Conservation (phyloP, 1,140 invertebrate genomes). For the Araneus ventricosus region DNA sequence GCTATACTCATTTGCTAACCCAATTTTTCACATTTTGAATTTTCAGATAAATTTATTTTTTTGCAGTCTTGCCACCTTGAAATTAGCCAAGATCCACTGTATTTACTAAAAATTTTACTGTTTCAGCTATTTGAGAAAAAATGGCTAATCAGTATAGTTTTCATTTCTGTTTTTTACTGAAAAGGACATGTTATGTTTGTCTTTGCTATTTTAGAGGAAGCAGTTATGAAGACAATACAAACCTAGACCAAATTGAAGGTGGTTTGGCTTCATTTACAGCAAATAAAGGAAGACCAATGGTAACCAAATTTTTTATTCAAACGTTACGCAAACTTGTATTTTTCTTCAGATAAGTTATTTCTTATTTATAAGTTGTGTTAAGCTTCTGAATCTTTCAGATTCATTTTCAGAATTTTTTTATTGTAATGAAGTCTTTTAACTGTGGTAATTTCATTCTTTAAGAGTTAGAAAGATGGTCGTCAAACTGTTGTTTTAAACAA, state of each 20-base stretch:
- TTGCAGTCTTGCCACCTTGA: no score
- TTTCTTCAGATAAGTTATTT: neutral
- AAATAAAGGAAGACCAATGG: conserved; percentile 51
- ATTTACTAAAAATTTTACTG: no score
- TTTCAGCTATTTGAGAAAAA: no score
- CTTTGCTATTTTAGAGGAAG: conserved; percentile 83
- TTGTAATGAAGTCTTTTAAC: no score
- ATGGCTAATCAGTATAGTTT: neutral
- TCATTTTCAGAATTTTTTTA: no score
- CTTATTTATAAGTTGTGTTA: neutral
- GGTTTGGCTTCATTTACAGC: conserved; percentile 70
- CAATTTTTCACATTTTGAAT: no score
- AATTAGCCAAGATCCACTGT: no score
- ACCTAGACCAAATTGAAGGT: conserved; percentile 84
- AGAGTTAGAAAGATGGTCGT: no score
- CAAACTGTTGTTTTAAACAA: no score
- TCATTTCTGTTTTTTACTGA: neutral
- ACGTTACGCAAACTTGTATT: neutral
- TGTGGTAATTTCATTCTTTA: no score
- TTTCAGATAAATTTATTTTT: no score
- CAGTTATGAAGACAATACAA: conserved; percentile 87
- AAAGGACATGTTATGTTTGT: neutral
- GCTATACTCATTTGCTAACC: no score
- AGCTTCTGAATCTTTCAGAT: neutral
- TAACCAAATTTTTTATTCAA: conserved; percentile 1